A percentile compares a stretch with the other conserved stretches of the same genome.
Conservation (phyloP, 2,888 invertebrate genomes). For the Neoscelio sp. region DNA sequence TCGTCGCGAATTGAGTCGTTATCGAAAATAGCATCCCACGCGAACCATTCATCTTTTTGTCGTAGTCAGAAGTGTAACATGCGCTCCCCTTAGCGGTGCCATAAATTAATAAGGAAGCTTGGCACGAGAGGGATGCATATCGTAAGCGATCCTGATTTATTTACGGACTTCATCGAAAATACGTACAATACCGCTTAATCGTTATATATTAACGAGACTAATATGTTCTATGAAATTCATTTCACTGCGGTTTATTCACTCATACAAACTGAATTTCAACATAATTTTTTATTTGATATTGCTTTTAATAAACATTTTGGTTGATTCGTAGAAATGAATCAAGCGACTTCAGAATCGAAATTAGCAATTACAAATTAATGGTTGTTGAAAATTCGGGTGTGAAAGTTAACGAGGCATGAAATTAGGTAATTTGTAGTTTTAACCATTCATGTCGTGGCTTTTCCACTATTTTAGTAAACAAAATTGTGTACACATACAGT, state of each 20-base stretch:
- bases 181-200: constrained; percentile 27
- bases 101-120: constrained; percentile 55
- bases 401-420: too few species aligned
- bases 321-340: too few species aligned
- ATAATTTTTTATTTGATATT: too few species aligned
- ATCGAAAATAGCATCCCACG: constrained; percentile 38
- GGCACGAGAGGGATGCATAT: constrained; percentile 17
- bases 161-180: constrained; percentile 48
- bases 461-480: too few species aligned
- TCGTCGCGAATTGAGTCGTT: constrained; percentile 53
- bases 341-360: too few species aligned
- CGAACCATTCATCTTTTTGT: constrained; percentile 22
- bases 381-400: too few species aligned
- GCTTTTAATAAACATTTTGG: too few species aligned
- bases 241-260: constrained; percentile 9
- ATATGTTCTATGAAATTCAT: constrained; percentile 10
- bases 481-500: too few species aligned
- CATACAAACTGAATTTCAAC: constrained; percentile 7
- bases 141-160: constrained; percentile 28
- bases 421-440: too few species aligned
- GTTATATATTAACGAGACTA: constrained; percentile 29
- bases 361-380: too few species aligned
- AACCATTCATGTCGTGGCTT: too few species aligned
- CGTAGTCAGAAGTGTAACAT: background rate
- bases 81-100: constrained; percentile 6